Base-by-base conservation (phyloP, 92 coral and sea anemone genomes). In the Parazoanthus atlanticus region DNA sequence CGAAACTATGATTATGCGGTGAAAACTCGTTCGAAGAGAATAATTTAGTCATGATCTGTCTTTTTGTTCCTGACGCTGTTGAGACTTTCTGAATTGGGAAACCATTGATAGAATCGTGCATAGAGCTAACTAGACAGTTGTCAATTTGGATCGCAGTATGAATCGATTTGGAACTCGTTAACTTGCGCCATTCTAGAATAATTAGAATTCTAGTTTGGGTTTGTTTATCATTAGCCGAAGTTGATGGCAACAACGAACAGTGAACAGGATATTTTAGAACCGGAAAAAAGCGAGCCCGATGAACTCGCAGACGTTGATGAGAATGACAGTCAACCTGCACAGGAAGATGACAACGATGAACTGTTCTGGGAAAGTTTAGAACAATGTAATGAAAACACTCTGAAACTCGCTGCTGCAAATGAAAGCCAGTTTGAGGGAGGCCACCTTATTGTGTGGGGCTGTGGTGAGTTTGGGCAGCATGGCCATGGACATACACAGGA, bases 381-480 rank as follows among this genome's bases (percentile, higher is more conserved):
- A 41, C 64, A 30, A 67, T 19, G 61, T 25, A 25, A 12, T 12
- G 81, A 26, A 64, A 33, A 76, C 47, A 30, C 72, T 31, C 31
- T 43, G 66, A 78, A 80, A 12, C 74, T 31, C 13, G 85, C 71
- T 40, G 26, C 43, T 49, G 64, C 46, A 3, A 47, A 84, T 41
- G 38, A 26, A 79, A 61, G 15, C 47, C 56, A 58, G 16, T 32
- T 71, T 78, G 84, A 84, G 23, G 90, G 91, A 29, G 96, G 94
- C n/a, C 89, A 74, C 23, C 96, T 97, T 28, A 73, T 97, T 36
- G 97, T 92, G 34, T 97, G 99, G 99, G 99, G 99, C 78, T 97
- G 99, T 91, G 99, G 99, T 34, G 99, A 97, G 84, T 97, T 97
- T 91, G 99, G 97, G 31, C 99, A 97, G 74, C 99, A 97, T 91